Evolutionary conservation across 1,140 invertebrate genomes (phyloP), one percentile per base, ranked within the genome.

Genomic region (Agraylea sexmaculata): DNA sequence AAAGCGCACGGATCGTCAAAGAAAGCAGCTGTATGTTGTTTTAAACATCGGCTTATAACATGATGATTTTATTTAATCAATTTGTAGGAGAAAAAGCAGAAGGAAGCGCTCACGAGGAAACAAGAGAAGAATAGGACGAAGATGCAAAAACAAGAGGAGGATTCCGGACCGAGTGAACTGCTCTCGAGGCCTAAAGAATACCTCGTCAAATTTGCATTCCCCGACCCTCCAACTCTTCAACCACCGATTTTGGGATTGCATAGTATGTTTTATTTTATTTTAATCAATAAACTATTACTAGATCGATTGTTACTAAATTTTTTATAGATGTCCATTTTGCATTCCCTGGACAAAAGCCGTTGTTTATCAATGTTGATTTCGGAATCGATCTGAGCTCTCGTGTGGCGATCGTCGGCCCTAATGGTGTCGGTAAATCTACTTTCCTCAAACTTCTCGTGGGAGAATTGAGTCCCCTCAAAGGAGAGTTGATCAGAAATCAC

Each of bases 141-240:
- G 63, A 69, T 80, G 38, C 79, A 83, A 51, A 83, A 85, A 49
- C 74, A 81, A 47, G 83, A 87, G 42, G 77, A 81, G 13, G 87
- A 90, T n/a, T 75, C 74, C 30, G 82, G 88, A n/a, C 82, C 85
- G 0, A 75, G 76, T 15, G 84, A 94, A 59, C 60, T 97, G 20
- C 59, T 98, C 37, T 78, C 85, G 43, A 80, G 77, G 55, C 91
- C 91, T 4, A 83, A 80, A 58, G 93, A 96, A 41, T 98, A 98
- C 59, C 75, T 89, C 47, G 95, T 99, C 22, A 98, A 97, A 67
- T 98, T 98, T 67, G 79, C 77, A 36, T 98, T 99, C 66, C 93
- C 92, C 1, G 87, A 94, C 60, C 91, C 93, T 21, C 80, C 91
- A 21, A 86, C 87, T 6, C 66, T 99, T 13, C 90, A 92, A 59